Conservation (phyloP, 2,113 vertebrate species). For the Menidia beryllina region DNA sequence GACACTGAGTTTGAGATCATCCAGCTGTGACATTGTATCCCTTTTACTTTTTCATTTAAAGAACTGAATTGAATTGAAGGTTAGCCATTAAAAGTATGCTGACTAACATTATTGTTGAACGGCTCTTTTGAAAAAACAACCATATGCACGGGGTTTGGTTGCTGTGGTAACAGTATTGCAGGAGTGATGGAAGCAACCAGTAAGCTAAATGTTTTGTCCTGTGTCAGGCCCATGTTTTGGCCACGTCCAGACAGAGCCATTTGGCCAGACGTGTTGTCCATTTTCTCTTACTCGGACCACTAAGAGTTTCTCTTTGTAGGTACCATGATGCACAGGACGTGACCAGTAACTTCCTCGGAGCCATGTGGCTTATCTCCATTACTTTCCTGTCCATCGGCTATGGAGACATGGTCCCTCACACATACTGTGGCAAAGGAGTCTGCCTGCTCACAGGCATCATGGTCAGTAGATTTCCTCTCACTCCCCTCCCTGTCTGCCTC, state of each 20-base stretch:
- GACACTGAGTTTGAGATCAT: too few species aligned
- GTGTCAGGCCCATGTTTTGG: conserved; percentile 26
- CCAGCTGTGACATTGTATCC: too few species aligned
- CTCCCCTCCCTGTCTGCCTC: background rate
- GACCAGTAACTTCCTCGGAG: conserved; percentile 98
- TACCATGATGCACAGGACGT: conserved; percentile 98
- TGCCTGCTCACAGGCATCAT: conserved; percentile 99
- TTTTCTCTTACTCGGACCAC: conserved; percentile 19
- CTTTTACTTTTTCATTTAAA: too few species aligned
- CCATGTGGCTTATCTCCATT: conserved; percentile 99
- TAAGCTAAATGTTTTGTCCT: conserved; percentile 29
- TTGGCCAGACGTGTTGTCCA: conserved; percentile 8
- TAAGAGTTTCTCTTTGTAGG: conserved; percentile 73
- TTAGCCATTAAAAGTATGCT: too few species aligned
- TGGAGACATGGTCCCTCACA: conserved; percentile 98
- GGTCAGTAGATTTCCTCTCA: conserved; percentile 83
- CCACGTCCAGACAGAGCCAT: conserved; percentile 34
- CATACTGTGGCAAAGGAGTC: conserved; percentile 98
- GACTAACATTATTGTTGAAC: conserved; percentile 15
- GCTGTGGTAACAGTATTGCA: conserved; percentile 57
- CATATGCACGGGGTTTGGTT: conserved; percentile 48
- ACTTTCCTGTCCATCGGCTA: conserved; percentile 99
- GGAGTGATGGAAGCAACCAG: conserved; percentile 27
- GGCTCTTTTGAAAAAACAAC: conserved; percentile 22
- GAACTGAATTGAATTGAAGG: too few species aligned